Evolutionary conservation across 1,140 invertebrate genomes (phyloP), one percentile per base, ranked within the genome.

Genomic region (Neotoxoptera formosana): DNA sequence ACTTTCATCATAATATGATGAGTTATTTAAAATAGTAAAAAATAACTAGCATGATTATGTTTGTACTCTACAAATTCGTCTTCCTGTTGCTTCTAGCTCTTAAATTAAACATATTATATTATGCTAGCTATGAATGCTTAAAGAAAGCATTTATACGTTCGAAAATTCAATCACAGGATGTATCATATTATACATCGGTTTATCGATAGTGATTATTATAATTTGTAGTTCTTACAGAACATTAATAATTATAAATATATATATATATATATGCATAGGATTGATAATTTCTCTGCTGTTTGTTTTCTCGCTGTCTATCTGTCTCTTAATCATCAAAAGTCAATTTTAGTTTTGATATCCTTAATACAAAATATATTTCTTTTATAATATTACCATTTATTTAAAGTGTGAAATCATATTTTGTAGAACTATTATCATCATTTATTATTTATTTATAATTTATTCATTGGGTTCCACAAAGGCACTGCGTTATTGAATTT

Each of bases 31-130:
- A 67, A n/a, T 67, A 67, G 7, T 67, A 14, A 60, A 60, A 25
- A 30, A 30, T 76, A 76, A 17, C 14, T 7, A 76, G 60, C n/a
- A 30, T n/a, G 30, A n/a, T n/a, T 17, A n/a, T 76, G 60, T n/a
- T 67, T n/a, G 60, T 76, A 76, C 30, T n/a, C 30, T 30, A 76
- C 30, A 76, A 76, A 76, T 76, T 76, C 14, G n/a, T 76, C 14
- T 76, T 76, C 30, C 6, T 34, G 60, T 41, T 41, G 14, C 30
- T 6, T 76, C n/a, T 76, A n/a, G 4, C 60, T 76, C 60, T 76
- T n/a, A 76, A n/a, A 76, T 76, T n/a, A 76, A 76, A n/a, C 30
- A 76, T 76, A 76, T n/a, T 76, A n/a, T 76, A 76, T 76, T 76
- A 67, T 76, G 30, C 20, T 60, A n/a, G 60, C 6, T 76, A 30